Evolutionary conservation across 2,797 vertebrate genomes (phyloP).

Genomic region (Helarctos malayanus): DNA sequence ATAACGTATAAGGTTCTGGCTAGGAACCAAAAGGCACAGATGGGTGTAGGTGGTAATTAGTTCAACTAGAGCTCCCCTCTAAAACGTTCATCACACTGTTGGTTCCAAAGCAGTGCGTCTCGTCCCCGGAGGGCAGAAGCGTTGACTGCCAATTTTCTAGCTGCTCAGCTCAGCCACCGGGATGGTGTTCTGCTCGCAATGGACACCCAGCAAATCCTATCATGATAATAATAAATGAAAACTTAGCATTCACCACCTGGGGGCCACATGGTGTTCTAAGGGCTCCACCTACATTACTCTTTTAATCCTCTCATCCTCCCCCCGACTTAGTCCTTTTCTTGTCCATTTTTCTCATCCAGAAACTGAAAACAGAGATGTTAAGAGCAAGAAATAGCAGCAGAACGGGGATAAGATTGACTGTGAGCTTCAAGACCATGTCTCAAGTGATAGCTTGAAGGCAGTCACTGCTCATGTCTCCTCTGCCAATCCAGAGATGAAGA

Average conservation of each 20-base stretch:
- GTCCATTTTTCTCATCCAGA: conserved; percentile 26
- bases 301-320: neutral
- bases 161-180: conserved; percentile 26
- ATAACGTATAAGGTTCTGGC: conserved; percentile 60
- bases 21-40: conserved; percentile 74
- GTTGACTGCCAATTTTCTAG: conserved; percentile 69
- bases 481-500: neutral
- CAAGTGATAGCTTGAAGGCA: neutral
- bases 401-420: neutral
- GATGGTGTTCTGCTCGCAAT: conserved; percentile 29
- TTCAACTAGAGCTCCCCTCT: conserved; percentile 71
- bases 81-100: conserved; percentile 72
- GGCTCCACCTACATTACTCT: neutral
- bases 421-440: conserved; percentile 7
- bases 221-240: neutral
- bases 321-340: neutral
- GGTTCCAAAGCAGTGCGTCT: conserved; percentile 67
- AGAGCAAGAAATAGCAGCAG: neutral
- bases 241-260: neutral
- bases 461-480: neutral
- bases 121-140: conserved; percentile 32
- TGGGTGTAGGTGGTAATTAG: conserved; percentile 77
- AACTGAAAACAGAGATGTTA: neutral
- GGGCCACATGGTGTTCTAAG: too few relatives aligned
- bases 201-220: neutral